Evolutionary conservation across 2,888 invertebrate species (phyloP), one percentile per base, ranked within the genome.

Genomic region (Rugalucina vietnamica): DNA sequence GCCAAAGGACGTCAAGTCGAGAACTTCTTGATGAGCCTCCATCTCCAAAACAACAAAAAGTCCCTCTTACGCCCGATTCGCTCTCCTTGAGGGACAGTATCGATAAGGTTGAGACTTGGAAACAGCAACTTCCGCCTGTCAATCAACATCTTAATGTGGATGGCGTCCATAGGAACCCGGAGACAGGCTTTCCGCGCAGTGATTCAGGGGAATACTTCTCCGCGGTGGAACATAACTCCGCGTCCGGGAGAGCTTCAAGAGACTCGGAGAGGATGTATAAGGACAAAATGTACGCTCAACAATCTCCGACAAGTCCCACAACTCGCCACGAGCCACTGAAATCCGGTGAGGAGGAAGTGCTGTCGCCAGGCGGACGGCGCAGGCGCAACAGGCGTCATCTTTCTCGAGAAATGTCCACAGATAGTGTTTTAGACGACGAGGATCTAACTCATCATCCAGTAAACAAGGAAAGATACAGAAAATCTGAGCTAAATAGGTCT

Each of bases 401-500:
- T 18, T 92, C 92, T 1, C 82, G 91, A 54, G 87, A 88, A 10
- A 88, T 88, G 12, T 92, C 91, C n/a, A 90, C 87, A 60, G 93
- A 93, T 75, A 91, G 90, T 69, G 89, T 93, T 14, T 87, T 87
- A 54, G 87, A 87, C 32, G 90, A 91, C 43, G 88, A 90, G 50
- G 91, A 91, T 21, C 78, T 85, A 43, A 88, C 90, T 34, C 88
- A 87, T 57, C 86, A 90, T 71, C 89, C 91, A 3, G 81, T 88
- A 18, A 86, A 84, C 21, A 97, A 97, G 93, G 97, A 97, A 94
- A 97, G 97, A 93, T 97, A 97, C 90, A 95, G 97, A 49, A 97
- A 97, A 93, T 97, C 97, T 0, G 96, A 96, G 0, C 93, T 97
- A 21, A 97, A 97, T 94, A 97, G 97, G 95, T 95, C 95, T 43